A percentile compares a stretch with the other conserved stretches of the same genome.
Evolutionary conservation across 2,113 vertebrate species (phyloP).

Genomic region (Gnathonemus echidnorhynchus): DNA sequence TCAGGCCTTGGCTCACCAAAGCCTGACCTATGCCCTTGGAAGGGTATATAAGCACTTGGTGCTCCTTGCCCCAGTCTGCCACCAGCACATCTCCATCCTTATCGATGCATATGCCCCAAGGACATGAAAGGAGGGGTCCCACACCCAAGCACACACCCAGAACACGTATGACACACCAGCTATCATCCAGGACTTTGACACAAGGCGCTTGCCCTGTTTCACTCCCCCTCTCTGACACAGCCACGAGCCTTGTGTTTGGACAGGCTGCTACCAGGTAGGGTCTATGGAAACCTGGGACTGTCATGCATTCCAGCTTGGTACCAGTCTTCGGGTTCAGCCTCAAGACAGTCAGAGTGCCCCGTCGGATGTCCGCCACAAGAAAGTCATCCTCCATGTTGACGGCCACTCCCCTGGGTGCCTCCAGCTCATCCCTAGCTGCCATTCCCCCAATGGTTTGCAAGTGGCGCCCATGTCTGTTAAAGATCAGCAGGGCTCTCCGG

Average conservation of each 20-base stretch:
- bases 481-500: conserved; percentile 46
- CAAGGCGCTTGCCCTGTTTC: conserved; percentile 53
- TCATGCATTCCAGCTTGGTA: background rate
- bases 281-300: background rate
- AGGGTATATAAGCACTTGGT: conserved; percentile 60
- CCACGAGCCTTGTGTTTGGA: background rate
- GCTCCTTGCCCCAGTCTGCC: conserved; percentile 64
- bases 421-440: background rate
- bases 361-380: conserved; percentile 64
- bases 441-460: background rate
- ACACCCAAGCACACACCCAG: conserved; percentile 57
- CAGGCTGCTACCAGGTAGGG: conserved; percentile 20
- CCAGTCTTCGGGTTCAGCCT: conserved; percentile 52
- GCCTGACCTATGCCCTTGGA: conserved; percentile 48
- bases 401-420: conserved; percentile 51
- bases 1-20: conserved; percentile 57
- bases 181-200: conserved; percentile 63
- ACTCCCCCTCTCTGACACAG: conserved; percentile 9
- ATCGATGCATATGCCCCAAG: conserved; percentile 70
- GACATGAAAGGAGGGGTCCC: conserved; percentile 58
- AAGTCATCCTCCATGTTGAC: conserved; percentile 60
- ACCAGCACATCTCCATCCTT: conserved; percentile 59
- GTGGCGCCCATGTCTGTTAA: conserved; percentile 37
- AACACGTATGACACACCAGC: conserved; percentile 61
- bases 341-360: conserved; percentile 57